phyloP scores from a whole-genome alignment of 2,113 vertebrate genomes.

The Piprites chloris region DNA sequence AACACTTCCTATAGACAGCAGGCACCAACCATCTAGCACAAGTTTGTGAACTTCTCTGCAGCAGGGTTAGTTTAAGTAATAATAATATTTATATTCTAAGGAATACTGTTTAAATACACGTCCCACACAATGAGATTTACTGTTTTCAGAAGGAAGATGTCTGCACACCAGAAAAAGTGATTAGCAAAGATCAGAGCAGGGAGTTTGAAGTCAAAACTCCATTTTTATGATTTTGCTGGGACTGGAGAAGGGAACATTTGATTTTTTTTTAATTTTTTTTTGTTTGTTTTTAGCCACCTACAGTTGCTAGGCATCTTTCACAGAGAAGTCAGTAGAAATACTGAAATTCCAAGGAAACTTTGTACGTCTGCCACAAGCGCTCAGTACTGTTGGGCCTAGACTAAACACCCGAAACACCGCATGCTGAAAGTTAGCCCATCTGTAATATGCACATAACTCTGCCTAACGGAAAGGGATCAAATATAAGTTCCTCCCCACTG shows the following conservation, averaged over 20 bases:
- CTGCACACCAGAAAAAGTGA: background rate
- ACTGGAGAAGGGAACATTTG: background rate
- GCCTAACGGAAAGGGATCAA: background rate
- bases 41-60: conserved; percentile 2
- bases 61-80: conserved; percentile 33
- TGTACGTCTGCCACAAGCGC: background rate
- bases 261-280: background rate
- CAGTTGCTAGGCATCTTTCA: background rate
- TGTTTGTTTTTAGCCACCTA: background rate
- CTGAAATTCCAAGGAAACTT: background rate
- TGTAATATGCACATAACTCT: background rate
- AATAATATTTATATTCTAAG: conserved; percentile 52
- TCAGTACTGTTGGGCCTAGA: background rate
- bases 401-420: background rate
- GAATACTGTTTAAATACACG: conserved; percentile 35
- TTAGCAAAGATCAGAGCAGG: background rate
- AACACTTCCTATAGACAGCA: background rate
- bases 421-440: background rate
- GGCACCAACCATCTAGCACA: background rate
- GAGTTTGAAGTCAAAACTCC: background rate
- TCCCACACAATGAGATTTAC: conserved; percentile 36
- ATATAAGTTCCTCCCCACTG: background rate
- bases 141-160: conserved; percentile 19
- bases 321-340: background rate
- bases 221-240: background rate